Percentiles rank a stretch among this genome's conserved stretches.
Conservation (phyloP, 2,797 vertebrate species). For the Typhlichthys subterraneus region DNA sequence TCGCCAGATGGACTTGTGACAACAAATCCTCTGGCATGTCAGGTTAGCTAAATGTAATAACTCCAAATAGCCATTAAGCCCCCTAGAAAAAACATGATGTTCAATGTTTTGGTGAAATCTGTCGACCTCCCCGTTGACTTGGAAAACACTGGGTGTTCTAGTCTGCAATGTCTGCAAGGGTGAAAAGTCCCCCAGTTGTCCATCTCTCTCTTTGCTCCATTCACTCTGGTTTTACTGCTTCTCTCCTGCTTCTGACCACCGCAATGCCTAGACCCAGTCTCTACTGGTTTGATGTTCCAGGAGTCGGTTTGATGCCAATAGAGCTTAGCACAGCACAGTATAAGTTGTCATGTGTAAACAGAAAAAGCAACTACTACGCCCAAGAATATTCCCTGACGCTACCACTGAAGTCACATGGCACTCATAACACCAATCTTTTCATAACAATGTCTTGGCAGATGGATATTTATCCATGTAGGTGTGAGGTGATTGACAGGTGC, state of each 20-base stretch:
- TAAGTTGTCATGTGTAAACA: conserved; percentile 37
- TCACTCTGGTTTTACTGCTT: conserved; percentile 8
- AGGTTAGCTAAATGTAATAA: too few relatives aligned
- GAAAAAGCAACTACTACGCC: conserved; percentile 29
- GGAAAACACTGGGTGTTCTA: too few relatives aligned
- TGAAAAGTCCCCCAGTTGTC: too few relatives aligned
- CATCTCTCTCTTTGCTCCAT: too few relatives aligned
- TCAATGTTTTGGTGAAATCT: too few relatives aligned
- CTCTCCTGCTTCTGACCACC: background rate
- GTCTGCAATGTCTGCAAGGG: too few relatives aligned
- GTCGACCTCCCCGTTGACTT: too few relatives aligned
- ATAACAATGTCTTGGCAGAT: conserved; percentile 52
- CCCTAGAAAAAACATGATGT: too few relatives aligned
- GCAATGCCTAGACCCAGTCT: too few relatives aligned
- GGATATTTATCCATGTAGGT: conserved; percentile 72
- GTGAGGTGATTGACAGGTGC: conserved; percentile 73
- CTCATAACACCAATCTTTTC: conserved; percentile 49
- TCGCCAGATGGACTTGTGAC: too few relatives aligned
- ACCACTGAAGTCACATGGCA: conserved; percentile 46
- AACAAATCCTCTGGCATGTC: too few relatives aligned
- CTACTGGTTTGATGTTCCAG: conserved; percentile 7
- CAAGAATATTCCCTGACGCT: conserved; percentile 47
- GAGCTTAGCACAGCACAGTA: conserved; percentile 31
- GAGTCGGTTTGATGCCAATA: conserved; percentile 53
- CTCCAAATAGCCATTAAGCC: too few relatives aligned